Base-by-base conservation (phyloP, 2,888 invertebrate genomes). In the Yponomeuta cagnagella region DNA sequence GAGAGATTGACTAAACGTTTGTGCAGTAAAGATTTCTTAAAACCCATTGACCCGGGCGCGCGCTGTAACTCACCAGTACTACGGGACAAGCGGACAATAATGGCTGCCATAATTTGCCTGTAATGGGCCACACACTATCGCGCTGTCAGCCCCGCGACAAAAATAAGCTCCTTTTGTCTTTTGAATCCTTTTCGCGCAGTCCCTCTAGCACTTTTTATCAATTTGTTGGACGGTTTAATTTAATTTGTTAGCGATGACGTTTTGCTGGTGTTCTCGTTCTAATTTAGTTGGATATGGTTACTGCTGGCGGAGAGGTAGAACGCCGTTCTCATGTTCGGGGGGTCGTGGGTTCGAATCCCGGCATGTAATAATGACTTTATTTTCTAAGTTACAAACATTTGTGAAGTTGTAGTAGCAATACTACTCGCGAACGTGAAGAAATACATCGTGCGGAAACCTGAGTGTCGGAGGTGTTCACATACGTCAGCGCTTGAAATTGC, bases 41-140 rank as follows among this genome's bases (percentile, higher is more conserved):
- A 86, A 87, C 84, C 87, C 85, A 87, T 86, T 90, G 90, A 87
- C 89, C 89, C 86, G 78, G 80, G 79, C 79, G 82, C 43, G 69
- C 64, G 80, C 80, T 78, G 86, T 89, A 89, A 88, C 86, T 89
- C 89, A 89, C 82, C 80, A 77, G 78, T 79, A 75, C 83, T 81
- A 82, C 85, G 85, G 85, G 90, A 87, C 88, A 86, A 82, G 81
- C 85, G 88, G 87, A 87, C 89, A 83, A 88, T 89, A 90, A 90
- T 89, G 88, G 88, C 84, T 72, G 82, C 84, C 84, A 90, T 90
- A 90, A 89, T 89, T 90, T 89, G 88, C 88, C 86, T 89, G 87
- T 90, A 90, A 89, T 90, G 90, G 89, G 87, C 85, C 86, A 85
- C 88, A 89, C 88, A 89, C 90, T 90, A 90, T 90, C 90, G 89